Conservation (phyloP, 2,888 invertebrate genomes). For the Agrochola litura region DNA sequence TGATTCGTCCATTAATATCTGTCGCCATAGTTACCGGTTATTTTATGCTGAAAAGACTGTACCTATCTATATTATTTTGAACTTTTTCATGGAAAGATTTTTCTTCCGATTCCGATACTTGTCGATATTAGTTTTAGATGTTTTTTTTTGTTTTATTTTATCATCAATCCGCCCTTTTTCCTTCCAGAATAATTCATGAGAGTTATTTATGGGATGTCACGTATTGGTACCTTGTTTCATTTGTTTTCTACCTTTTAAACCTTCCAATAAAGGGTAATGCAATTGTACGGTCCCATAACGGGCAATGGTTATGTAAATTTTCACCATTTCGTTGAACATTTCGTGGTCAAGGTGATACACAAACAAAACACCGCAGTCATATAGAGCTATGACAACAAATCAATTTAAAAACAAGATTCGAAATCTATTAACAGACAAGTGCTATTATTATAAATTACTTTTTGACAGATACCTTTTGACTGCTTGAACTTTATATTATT, state of each 20-base stretch:
- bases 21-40: no score
- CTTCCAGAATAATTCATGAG: constrained; percentile 48
- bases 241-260: constrained; percentile 10
- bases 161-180: constrained; percentile 22
- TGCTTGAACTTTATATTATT: no score
- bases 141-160: constrained; percentile 29
- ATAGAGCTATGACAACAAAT: no score
- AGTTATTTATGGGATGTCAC: constrained; percentile 48
- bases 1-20: no score
- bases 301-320: neutral
- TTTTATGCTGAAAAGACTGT: no score
- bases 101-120: neutral
- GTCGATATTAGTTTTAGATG: constrained; percentile 2
- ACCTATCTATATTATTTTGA: no score
- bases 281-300: neutral
- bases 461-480: no score
- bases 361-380: neutral
- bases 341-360: neutral
- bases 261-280: neutral
- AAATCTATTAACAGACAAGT: no score
- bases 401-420: no score
- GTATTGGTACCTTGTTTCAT: constrained; percentile 15
- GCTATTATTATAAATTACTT: no score
- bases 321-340: neutral
- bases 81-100: neutral